A percentile compares a stretch with the other conserved stretches of the same genome.
Evolutionary conservation across 2,113 vertebrate species (phyloP).

Genomic region (Pterocles burchelli): DNA sequence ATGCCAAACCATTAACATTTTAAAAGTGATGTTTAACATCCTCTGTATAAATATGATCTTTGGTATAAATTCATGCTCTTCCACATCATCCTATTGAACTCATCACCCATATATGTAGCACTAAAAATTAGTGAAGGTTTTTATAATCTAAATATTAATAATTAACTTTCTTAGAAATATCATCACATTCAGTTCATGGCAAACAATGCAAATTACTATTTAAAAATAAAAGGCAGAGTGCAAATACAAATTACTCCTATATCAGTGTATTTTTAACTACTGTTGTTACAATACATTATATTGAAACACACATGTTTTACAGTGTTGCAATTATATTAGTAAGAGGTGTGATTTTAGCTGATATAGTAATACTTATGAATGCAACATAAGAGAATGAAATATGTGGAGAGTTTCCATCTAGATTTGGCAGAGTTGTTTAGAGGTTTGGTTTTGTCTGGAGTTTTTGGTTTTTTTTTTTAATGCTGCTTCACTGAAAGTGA

Average conservation of each 20-base stretch:
- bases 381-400: background rate
- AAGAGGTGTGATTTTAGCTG: background rate
- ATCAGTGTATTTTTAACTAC: background rate
- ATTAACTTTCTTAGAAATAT: background rate
- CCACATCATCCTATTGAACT: background rate
- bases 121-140: background rate
- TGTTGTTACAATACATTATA: fast-evolving
- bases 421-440: background rate
- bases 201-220: background rate
- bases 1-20: conserved; percentile 40
- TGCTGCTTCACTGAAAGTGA: background rate
- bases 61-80: conserved; percentile 21
- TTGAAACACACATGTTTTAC: background rate
- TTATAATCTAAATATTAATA: background rate
- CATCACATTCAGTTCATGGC: background rate
- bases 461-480: background rate
- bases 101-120: background rate
- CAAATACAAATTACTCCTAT: background rate
- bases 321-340: background rate
- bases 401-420: background rate
- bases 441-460: background rate
- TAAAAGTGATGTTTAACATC: conserved; percentile 8
- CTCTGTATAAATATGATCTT: background rate
- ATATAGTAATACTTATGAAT: background rate
- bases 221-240: background rate